Evolutionary conservation across 2,797 vertebrate genomes (phyloP), one percentile per base, ranked within the genome.

Genomic region (Nothura maculosa): DNA sequence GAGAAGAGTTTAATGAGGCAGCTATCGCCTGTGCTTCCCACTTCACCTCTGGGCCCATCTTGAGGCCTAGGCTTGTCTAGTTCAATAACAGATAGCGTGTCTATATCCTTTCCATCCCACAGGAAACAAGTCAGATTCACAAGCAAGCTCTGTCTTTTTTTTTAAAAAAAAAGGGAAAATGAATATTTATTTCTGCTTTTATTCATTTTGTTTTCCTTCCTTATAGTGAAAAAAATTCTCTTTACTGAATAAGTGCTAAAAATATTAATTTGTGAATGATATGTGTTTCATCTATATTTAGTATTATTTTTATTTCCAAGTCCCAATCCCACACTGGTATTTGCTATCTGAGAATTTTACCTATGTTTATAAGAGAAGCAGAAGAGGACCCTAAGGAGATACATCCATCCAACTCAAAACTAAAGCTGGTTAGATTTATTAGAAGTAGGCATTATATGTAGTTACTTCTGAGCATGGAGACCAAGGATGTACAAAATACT

Each of bases 171-270:
- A 64, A 61, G 5, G 14, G 6, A n/a, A 75, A 60, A 82, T 5
- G 6, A 86, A 55, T 15, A 61, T 10, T 75, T 66, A 2, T 0
- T 8, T 72, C 70, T 38, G 3, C 1, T 88, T 67, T 30, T n/a
- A 14, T 91, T 80, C 55, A 55, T 93, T 94, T 77, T 83, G 28
- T 79, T 87, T 90, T 18, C 91, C 54, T 72, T 81, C n/a, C 54
- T 81, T 67, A 78, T 7, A 60, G 5, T 21, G 25, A 72, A 78
- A 17, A 12, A 24, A 89, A 81, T 89, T 32, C 58, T 20, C 12
- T 12, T 27, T 87, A 82, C 45, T 14, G 75, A 40, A 61, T 36
- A 11, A 66, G n/a, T 64, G n/a, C 30, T 88, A 88, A 91, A 95
- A 88, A 73, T 55, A 69, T 38, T 40, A 74, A 61, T 13, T 74